phyloP scores from a whole-genome alignment of 2,888 invertebrate species.

The Crossocerus cetratus region DNA sequence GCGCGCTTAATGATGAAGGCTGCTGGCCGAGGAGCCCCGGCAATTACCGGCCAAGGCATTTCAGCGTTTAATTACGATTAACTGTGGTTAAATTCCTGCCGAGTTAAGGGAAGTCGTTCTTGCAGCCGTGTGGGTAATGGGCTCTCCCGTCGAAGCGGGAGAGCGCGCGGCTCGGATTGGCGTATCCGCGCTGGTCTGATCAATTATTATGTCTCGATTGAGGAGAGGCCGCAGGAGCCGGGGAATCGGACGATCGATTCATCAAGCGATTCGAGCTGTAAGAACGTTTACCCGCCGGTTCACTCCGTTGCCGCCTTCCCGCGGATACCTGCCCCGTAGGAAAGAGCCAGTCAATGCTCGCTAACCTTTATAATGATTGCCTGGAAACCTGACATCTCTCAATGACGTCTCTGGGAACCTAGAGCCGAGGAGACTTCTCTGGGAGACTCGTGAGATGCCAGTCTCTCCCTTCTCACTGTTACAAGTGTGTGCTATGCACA shows the following conservation, averaged over 20 bases:
- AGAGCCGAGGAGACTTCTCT: too few species aligned
- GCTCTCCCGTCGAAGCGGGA: conserved; percentile 8
- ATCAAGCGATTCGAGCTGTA: not conserved
- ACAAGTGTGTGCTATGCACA: too few species aligned
- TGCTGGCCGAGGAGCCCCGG: not conserved
- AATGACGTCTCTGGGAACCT: too few species aligned
- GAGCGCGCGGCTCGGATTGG: not conserved
- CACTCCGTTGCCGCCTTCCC: conserved; percentile 19
- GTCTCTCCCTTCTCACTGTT: too few species aligned
- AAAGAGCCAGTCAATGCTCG: too few species aligned
- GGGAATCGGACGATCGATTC: conserved; percentile 11
- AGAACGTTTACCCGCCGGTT: not conserved
- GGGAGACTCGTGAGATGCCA: too few species aligned
- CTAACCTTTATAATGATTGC: not conserved
- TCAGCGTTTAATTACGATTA: conserved; percentile 7
- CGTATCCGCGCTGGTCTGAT: not conserved
- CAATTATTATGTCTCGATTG: conserved; percentile 32
- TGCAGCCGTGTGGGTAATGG: not conserved
- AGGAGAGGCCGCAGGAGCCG: conserved; percentile 25
- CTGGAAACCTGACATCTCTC: not conserved
- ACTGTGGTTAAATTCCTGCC: not conserved
- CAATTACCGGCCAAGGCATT: not conserved
- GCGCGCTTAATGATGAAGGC: too few species aligned
- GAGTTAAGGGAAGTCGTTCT: not conserved
- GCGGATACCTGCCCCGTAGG: not conserved